Evolutionary conservation across 2,888 invertebrate genomes (phyloP).

Genomic region (Ormia ochracea): DNA sequence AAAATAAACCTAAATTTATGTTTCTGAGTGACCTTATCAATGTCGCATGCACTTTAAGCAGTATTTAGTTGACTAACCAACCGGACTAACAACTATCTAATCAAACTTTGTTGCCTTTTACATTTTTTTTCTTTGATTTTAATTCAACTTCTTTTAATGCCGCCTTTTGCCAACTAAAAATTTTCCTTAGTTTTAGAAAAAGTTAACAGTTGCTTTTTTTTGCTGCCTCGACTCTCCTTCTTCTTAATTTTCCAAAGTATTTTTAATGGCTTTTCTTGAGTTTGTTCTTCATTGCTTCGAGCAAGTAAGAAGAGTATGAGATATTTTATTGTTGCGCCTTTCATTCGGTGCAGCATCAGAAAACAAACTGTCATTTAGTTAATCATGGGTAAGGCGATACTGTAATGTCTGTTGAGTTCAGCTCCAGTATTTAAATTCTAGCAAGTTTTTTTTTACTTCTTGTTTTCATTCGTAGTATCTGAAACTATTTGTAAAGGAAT

Average conservation of each 20-base stretch:
- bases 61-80: slow-evolving; percentile 25
- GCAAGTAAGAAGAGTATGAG: slow-evolving; percentile 32
- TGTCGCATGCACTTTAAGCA: not conserved
- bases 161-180: not conserved
- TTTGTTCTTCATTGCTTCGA: slow-evolving; percentile 1
- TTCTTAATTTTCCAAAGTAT: slow-evolving; percentile 43
- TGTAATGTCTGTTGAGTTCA: slow-evolving; percentile 40
- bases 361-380: slow-evolving; percentile 62
- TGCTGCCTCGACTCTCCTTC: slow-evolving; percentile 1
- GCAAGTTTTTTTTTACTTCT: not conserved
- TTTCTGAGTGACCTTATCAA: not conserved
- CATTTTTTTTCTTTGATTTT: slow-evolving; percentile 4
- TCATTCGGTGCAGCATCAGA: slow-evolving; percentile 45
- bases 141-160: slow-evolving; percentile 41
- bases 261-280: slow-evolving; percentile 44
- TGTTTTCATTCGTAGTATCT: slow-evolving; percentile 12
- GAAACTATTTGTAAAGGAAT: slow-evolving; percentile 61
- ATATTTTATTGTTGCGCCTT: slow-evolving; percentile 35
- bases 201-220: slow-evolving; percentile 21
- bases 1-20: too few species aligned
- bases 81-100: slow-evolving; percentile 62
- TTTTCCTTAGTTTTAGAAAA: slow-evolving; percentile 11
- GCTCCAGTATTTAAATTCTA: slow-evolving; percentile 40
- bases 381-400: slow-evolving; percentile 59
- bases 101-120: slow-evolving; percentile 45